These are phyloP conservation scores for Parnassius apollo DNA, from an alignment of 2,888 invertebrate species.

Conservation along the genomic window DNA sequence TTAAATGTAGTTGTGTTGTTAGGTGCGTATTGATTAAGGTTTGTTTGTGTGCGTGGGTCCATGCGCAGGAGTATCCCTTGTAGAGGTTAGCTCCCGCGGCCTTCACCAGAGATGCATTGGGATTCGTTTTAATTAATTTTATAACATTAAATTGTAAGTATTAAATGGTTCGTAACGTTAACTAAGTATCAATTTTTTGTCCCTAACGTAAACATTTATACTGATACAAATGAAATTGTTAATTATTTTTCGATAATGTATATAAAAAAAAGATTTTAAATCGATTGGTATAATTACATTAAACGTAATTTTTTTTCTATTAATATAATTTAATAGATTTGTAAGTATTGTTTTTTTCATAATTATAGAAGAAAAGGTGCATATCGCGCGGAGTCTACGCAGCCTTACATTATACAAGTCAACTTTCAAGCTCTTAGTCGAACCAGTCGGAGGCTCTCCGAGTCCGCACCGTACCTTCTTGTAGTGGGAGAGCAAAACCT, in stretches of 20 bases:
- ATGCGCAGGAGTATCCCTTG: slow-evolving; percentile 66
- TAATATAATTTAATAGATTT: too few relatives aligned
- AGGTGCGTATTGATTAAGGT: slow-evolving; percentile 38
- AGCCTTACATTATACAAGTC: slow-evolving; percentile 62
- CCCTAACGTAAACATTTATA: not conserved
- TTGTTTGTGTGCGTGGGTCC: slow-evolving; percentile 55
- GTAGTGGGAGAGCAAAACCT: slow-evolving; percentile 81
- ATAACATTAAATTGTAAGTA: slow-evolving; percentile 27
- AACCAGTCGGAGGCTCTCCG: slow-evolving; percentile 49
- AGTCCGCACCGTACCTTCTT: slow-evolving; percentile 74
- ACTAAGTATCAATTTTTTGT: too few relatives aligned
- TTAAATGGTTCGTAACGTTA: too few relatives aligned
- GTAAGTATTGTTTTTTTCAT: not conserved
- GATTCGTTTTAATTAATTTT: slow-evolving; percentile 19
- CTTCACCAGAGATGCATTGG: slow-evolving; percentile 49
- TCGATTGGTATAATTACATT: too few relatives aligned
- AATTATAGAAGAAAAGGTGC: slow-evolving; percentile 24
- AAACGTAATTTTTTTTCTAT: too few relatives aligned
- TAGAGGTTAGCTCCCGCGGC: slow-evolving; percentile 71
- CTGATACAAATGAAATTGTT: not conserved
- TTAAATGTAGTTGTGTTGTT: slow-evolving; percentile 41
- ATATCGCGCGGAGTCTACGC: slow-evolving; percentile 46
- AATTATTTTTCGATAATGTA: not conserved
- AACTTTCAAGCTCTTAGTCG: slow-evolving; percentile 64
- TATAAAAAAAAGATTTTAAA: not conserved